A percentile compares a stretch with the other conserved stretches of the same genome.
Evolutionary conservation across 2,797 vertebrate genomes (phyloP).

Genomic region (Macropodus opercularis): DNA sequence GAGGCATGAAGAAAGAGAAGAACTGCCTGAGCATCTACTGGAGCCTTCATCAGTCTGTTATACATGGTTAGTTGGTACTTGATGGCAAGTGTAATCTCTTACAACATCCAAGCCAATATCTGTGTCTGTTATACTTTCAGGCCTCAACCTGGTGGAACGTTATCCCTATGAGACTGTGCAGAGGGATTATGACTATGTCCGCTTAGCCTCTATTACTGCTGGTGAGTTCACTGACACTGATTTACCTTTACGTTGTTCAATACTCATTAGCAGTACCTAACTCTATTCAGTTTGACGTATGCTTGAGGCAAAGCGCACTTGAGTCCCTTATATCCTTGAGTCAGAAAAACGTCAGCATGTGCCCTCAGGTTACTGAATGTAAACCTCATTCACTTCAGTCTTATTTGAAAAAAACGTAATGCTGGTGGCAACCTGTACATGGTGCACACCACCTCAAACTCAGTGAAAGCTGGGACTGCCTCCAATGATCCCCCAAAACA

Average conservation of each 20-base stretch:
- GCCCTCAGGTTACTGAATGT: slow-evolving; percentile 17
- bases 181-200: slow-evolving; percentile 89
- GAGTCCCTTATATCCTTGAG: slow-evolving; percentile 17
- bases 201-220: slow-evolving; percentile 91
- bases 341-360: slow-evolving; percentile 17
- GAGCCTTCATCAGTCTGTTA: slow-evolving; percentile 92
- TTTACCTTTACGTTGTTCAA: slow-evolving; percentile 37
- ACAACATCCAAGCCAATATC: slow-evolving; percentile 1
- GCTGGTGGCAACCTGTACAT: too few species aligned
- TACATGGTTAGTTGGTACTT: slow-evolving; percentile 82
- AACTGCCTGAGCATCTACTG: slow-evolving; percentile 95
- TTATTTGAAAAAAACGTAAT: too few species aligned
- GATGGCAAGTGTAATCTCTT: not conserved
- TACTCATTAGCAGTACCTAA: slow-evolving; percentile 4
- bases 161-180: slow-evolving; percentile 89
- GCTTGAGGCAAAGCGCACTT: slow-evolving; percentile 31
- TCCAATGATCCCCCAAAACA: too few species aligned
- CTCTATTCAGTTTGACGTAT: slow-evolving; percentile 24
- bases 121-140: slow-evolving; percentile 63
- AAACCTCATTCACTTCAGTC: slow-evolving; percentile 33
- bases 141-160: slow-evolving; percentile 88
- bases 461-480: too few species aligned
- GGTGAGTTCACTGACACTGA: slow-evolving; percentile 75
- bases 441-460: too few species aligned
- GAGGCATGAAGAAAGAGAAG: slow-evolving; percentile 95